Base-by-base conservation (phyloP, 2,888 invertebrate species). In the Cerceris rybyensis region DNA sequence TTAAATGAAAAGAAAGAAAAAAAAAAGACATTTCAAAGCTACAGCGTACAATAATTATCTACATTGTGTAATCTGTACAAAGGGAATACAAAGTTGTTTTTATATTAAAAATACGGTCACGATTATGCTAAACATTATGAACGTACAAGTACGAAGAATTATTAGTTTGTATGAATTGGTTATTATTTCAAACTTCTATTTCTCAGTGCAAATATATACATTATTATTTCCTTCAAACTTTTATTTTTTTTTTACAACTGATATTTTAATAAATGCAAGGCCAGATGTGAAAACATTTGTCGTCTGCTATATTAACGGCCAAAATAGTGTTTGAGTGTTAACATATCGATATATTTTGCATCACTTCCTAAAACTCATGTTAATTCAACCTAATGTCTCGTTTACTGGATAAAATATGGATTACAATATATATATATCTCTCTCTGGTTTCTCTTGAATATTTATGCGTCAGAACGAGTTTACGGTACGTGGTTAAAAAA, bases 151-250 rank as follows among this genome's bases (percentile, higher is more conserved):
- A 28, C 28, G 28, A 28, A 28, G 28, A 28, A 28, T 28, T 28
- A 28, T 28, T 28, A 28, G 28, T 28, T 4, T 28, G 58, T 76
- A 57, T 68, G 41, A 65, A 46, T 39, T 63, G 64, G 65, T 75
- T 66, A 49, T 58, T 65, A 74, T 65, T 73, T 50, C 42, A 66
- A 63, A 77, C 50, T 68, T 71, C 81, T 77, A 74, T 80, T 76
- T 80, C 46, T 68, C 74, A 66, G 65, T 81, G 81, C 72, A 81
- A 80, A 80, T 81, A 80, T 81, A 77, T 80, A 77, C 74, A 81
- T 70, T 68, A 73, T 75, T 76, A 72, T 75, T 79, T 75, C 54
- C 64, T 66, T 28, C 52, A 69, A 68, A 42, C 57, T 66, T 17
- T 14, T 63, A 14, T 57, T 16, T n/a, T 43, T 46, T 64, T 50